Evolutionary conservation across 2,797 vertebrate species (phyloP).

Genomic region (Lutjanus argentimaculatus): DNA sequence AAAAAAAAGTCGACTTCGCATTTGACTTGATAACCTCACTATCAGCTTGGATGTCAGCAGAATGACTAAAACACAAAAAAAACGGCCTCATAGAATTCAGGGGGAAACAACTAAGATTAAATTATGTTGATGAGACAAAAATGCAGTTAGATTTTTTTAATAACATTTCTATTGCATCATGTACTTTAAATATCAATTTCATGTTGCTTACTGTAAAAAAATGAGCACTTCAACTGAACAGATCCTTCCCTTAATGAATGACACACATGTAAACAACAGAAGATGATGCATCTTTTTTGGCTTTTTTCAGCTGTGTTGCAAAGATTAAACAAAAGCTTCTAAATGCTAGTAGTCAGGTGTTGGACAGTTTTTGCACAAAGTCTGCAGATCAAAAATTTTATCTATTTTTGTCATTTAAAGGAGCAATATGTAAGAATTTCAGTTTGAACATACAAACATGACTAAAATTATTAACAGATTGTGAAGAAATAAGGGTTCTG

Average conservation of each 20-base stretch:
- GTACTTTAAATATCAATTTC: background rate
- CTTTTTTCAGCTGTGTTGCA: too few species aligned
- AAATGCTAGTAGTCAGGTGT: background rate
- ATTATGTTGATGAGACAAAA: background rate
- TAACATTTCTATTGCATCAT: background rate
- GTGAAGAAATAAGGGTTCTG: too few species aligned
- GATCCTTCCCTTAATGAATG: conserved; percentile 7
- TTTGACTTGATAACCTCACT: background rate
- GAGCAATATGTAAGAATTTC: too few species aligned
- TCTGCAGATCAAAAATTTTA: background rate
- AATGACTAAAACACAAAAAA: background rate
- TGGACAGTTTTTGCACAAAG: background rate
- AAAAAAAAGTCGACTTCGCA: too few species aligned
- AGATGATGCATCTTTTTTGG: background rate
- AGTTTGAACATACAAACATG: too few species aligned
- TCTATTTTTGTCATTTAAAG: too few species aligned
- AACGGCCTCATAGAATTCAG: background rate
- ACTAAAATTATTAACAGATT: too few species aligned
- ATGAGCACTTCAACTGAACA: background rate
- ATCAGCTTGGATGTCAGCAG: background rate
- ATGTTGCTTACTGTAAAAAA: background rate
- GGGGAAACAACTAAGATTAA: background rate
- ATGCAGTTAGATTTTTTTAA: background rate
- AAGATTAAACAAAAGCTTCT: background rate
- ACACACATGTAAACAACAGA: background rate